Base-by-base conservation (phyloP, 2,888 invertebrate species). In the Metopia argyrocephala region DNA sequence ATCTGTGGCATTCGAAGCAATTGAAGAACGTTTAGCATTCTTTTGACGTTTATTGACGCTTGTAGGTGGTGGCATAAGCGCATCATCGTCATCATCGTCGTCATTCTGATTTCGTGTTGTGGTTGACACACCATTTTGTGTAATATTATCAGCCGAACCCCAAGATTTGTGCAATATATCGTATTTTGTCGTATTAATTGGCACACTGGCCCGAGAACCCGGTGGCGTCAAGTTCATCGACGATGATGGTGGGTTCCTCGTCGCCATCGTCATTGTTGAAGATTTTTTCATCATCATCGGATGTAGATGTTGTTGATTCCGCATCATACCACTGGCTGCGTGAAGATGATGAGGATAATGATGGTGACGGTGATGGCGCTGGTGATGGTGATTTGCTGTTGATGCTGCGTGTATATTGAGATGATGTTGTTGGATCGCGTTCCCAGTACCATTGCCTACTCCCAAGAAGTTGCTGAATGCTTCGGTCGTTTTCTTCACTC, bases 401-500 rank as follows among this genome's bases (percentile, higher is more conserved):
- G 68, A 46, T 59, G 64, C 78, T 74, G 69, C 69, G 59, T 74
- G 59, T 54, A 76, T 70, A 68, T 75, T 61, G 6, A 68, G 79
- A 64, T 75, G 76, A 52, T 75, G 76, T 83, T 85, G 80, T 79
- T 91, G 84, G 61, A 85, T 90, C 79, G 79, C 50, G 92, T 92
- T 64, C 92, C 88, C 89, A 86, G 87, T 88, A 85, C 95, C 87
- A 87, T 85, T 86, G 82, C 94, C 95, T 85, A 96, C 96, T 82
- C 96, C 96, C 85, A 97, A 92, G 90, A 97, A 96, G 89, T 96
- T 95, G 91, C 96, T 96, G 91, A 97, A 96, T 21, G 96, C 96
- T 90, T 97, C 97, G 76, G 97, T 96, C 61, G 97, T 97, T 91
- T 96, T 96, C 92, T 97, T 97, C 86, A 97, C 96, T 88, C 96